Evolutionary conservation across 1,140 invertebrate species (phyloP).

Genomic region (Goniozus legneri): DNA sequence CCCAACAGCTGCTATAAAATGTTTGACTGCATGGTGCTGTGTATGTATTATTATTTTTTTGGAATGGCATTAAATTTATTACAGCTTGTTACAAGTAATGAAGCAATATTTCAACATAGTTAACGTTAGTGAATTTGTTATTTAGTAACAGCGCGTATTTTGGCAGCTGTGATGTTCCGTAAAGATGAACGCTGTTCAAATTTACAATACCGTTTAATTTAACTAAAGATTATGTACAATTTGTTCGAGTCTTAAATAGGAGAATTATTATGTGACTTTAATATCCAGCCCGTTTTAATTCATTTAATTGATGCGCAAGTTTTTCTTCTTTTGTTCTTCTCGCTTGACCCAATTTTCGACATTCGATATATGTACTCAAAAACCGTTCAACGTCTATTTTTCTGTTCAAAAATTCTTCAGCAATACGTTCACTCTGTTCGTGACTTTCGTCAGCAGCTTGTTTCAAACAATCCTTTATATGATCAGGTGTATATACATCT

Average conservation of each 20-base stretch:
- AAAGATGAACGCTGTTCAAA: conserved; percentile 27
- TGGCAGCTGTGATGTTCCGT: conserved; percentile 14
- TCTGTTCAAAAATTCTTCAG: conserved; percentile 70
- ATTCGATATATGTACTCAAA: conserved; percentile 66
- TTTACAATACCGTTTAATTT: conserved; percentile 34
- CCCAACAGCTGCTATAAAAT: too few species aligned
- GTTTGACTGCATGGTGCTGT: too few species aligned
- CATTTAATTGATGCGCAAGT: conserved; percentile 68
- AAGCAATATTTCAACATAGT: too few species aligned
- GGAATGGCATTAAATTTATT: too few species aligned
- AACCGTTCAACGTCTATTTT: conserved; percentile 74
- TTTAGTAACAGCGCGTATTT: too few species aligned
- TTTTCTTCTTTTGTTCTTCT: conserved; percentile 75
- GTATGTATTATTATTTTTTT: too few species aligned
- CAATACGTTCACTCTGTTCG: conserved; percentile 70
- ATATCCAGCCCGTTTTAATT: conserved; percentile 63
- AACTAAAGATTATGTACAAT: conserved; percentile 44
- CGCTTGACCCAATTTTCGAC: conserved; percentile 66
- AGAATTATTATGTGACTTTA: conserved; percentile 32
- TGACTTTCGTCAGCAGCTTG: conserved; percentile 66
- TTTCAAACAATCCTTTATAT: conserved; percentile 66
- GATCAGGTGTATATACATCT: conserved; percentile 68
- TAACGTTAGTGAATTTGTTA: too few species aligned
- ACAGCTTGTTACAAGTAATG: too few species aligned
- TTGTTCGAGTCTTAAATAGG: conserved; percentile 32